Percentiles rank a stretch among this genome's conserved stretches.
These are phyloP conservation scores for Lepidothrix coronata DNA, from an alignment of 2,113 vertebrate species.

Conservation along the genomic window DNA sequence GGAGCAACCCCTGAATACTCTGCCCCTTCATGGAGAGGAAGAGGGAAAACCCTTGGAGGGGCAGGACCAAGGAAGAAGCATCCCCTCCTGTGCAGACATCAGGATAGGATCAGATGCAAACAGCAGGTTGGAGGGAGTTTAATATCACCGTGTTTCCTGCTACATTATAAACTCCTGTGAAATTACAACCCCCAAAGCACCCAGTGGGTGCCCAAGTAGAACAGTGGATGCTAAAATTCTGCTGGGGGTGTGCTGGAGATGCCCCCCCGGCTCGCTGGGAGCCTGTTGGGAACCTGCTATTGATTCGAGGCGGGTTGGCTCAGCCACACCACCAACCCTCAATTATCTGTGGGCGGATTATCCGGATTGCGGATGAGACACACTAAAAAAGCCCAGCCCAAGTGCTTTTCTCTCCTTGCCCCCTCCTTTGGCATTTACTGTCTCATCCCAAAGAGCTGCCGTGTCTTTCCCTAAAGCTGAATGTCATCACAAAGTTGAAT, in stretches of 20 bases:
- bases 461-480: neutral
- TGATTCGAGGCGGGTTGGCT: neutral
- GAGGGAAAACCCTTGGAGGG: neutral
- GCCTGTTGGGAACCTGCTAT: neutral
- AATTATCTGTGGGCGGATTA: constrained; percentile 56
- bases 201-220: neutral
- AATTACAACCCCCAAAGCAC: accelerated
- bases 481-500: accelerated
- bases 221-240: neutral
- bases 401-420: neutral
- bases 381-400: neutral
- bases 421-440: neutral
- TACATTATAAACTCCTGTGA: accelerated
- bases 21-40: neutral
- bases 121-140: neutral
- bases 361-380: constrained; percentile 2
- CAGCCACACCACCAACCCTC: neutral
- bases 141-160: accelerated
- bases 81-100: accelerated
- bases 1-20: neutral
- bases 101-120: neutral
- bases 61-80: neutral
- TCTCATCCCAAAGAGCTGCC: neutral
- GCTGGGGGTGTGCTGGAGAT: neutral
- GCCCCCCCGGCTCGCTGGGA: neutral